Evolutionary conservation across 2,888 invertebrate genomes (phyloP), one percentile per base, ranked within the genome.

Genomic region (Microplitis deprimator): DNA sequence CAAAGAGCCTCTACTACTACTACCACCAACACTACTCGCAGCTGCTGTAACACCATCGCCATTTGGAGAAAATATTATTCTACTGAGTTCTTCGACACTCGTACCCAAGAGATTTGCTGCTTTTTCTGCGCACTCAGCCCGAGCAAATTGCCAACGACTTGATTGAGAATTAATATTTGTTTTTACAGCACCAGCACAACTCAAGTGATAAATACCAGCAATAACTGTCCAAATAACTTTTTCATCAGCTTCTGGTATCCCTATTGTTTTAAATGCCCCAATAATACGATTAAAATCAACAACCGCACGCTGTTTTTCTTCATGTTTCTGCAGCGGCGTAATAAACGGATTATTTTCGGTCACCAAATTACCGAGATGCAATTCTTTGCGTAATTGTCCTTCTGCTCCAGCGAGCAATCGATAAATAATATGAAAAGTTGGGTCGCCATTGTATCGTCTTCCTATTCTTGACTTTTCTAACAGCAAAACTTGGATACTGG

Each of bases 141-240:
- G 93, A 0, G 94, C 93, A 90, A 97, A 95, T 91, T 95, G 96
- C 92, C 94, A 94, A 87, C 93, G 82, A 90, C 92, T 16, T 50
- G 50, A 50, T 90, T 89, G 86, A 83, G 92, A 81, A 89, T 92
- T 91, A 20, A 91, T 90, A 61, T 91, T 91, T 76, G 95, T 93
- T 92, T 95, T 95, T 0, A 93, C 93, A 72, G 94, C 95, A 0
- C 96, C 96, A 40, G 96, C 97, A 88, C 95, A 94, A 13, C 97
- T 97, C 80, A 99, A 91, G 91, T 99, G 98, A 87, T 97, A 96
- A 77, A 98, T 95, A n/a, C 98, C 96, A 0, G 97, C 97, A 83
- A 98, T 91, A 64, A 97, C 94, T 84, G 94, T 93, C 95, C 96
- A 97, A 72, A 98, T 92, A 0, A 95, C 94, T 87, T 95, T 94